Base-by-base conservation (phyloP, 2,113 vertebrate species). In the Orycteropus afer region DNA sequence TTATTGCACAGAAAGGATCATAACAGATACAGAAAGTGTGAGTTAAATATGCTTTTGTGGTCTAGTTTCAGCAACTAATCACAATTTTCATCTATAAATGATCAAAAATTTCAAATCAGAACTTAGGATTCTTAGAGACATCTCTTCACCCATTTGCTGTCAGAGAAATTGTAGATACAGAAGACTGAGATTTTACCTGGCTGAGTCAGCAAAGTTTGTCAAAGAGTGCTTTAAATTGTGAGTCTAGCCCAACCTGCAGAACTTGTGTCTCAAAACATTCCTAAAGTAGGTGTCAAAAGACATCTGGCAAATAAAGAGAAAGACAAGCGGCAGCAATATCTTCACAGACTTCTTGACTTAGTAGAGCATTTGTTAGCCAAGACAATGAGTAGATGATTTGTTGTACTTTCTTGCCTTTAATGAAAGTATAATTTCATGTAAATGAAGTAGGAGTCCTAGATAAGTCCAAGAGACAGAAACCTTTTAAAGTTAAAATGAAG, bases 281-380 rank as follows among this genome's bases (percentile, higher is more conserved):
- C 13, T 74, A 49, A 92, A 79, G 74, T 74, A 59, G 23, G 53
- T 23, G 13, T 79, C 55, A 53, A 86, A 86, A 81, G 47, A 86
- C 20, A 94, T 85, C 25, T 11, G 17, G 57, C 5, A 3, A 81
- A 57, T 49, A 83, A 85, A 65, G n/a, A 34, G 5, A 49, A 84
- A 93, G 37, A 90, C 32, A 88, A 90, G 8, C 27, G 47, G 29
- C 67, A 61, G 14, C 17, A 69, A 45, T 13, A 37, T 55, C 61
- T n/a, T 77, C 47, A 42, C 57, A 73, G 90, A 73, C 47, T 93
- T 85, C 91, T 61, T 95, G 42, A 90, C 49, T 95, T 55, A 63
- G 15, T 9, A 90, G 53, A 51, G 76, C 2, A 88, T 29, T 86
- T 61, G 67, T 93, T 95, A 90, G 61, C 53, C 29, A 74, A 96